phyloP scores from a whole-genome alignment of 2,113 vertebrate species.

The Odocoileus hemionus region DNA sequence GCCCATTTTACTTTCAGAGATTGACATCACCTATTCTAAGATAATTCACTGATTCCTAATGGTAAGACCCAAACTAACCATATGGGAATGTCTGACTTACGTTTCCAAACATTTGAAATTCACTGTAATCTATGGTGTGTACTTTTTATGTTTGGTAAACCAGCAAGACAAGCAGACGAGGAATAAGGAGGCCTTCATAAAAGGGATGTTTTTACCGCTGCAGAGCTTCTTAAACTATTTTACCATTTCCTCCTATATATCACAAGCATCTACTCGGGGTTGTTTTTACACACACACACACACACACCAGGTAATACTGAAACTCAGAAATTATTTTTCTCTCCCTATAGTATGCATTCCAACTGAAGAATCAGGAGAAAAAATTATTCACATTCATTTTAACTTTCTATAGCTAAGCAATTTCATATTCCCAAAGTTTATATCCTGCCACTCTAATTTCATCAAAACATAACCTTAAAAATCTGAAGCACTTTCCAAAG shows the following conservation, averaged over 20 bases:
- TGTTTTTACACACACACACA: not conserved
- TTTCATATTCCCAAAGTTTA: not conserved
- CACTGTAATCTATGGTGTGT: not conserved
- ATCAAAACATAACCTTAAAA: not conserved
- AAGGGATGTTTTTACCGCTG: not conserved
- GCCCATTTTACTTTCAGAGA: slow-evolving; percentile 36
- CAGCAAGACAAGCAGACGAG: not conserved
- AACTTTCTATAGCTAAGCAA: not conserved
- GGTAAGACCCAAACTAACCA: not conserved
- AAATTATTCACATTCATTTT: not conserved
- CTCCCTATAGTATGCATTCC: not conserved
- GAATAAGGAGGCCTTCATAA: not conserved
- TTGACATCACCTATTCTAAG: slow-evolving; percentile 16
- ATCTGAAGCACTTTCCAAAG: not conserved
- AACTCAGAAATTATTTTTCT: not conserved
- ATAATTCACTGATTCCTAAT: not conserved
- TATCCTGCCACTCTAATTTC: not conserved
- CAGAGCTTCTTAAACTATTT: not conserved
- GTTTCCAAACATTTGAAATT: slow-evolving; percentile 23
- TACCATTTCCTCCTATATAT: not conserved
- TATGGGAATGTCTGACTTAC: not conserved
- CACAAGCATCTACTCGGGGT: not conserved
- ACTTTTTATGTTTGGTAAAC: not conserved
- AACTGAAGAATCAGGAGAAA: not conserved
- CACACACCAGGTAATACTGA: not conserved